A percentile compares a stretch with the other conserved stretches of the same genome.
These are phyloP conservation scores for Mechanitis mazaeus DNA, from an alignment of 2,888 invertebrate species.

Conservation along the genomic window DNA sequence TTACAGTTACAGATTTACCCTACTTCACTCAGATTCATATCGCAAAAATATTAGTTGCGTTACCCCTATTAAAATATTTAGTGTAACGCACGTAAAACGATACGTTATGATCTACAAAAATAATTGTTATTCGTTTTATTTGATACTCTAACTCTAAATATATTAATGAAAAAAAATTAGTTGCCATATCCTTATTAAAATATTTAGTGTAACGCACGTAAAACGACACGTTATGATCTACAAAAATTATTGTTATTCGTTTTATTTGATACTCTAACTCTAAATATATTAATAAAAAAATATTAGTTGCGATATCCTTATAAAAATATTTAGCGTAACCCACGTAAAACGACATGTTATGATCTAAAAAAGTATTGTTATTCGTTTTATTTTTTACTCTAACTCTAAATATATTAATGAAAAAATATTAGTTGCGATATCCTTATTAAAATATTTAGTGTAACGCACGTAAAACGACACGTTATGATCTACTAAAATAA, in stretches of 20 bases:
- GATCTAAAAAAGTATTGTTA: no score
- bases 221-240: no score
- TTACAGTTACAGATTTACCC: conserved; percentile 47
- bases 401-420: no score
- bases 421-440: conserved; percentile 23
- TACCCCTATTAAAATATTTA: conserved; percentile 11
- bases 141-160: no score
- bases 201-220: conserved; percentile 7
- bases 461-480: background rate
- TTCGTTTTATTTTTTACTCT: no score
- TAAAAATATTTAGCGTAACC: no score
- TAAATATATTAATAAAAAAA: conserved; percentile 14
- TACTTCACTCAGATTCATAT: conserved; percentile 39
- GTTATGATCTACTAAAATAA: no score
- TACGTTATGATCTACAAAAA: no score
- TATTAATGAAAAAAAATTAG: conserved; percentile 20
- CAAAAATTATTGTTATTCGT: no score
- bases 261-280: no score
- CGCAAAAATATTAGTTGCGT: conserved; percentile 24
- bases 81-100: background rate
- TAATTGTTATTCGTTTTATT: no score
- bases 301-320: conserved; percentile 15
- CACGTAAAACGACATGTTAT: no score
- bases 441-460: conserved; percentile 13
- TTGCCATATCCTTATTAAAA: conserved; percentile 11